Conservation (phyloP, 2,113 vertebrate genomes). For the Rhipidura dahli region DNA sequence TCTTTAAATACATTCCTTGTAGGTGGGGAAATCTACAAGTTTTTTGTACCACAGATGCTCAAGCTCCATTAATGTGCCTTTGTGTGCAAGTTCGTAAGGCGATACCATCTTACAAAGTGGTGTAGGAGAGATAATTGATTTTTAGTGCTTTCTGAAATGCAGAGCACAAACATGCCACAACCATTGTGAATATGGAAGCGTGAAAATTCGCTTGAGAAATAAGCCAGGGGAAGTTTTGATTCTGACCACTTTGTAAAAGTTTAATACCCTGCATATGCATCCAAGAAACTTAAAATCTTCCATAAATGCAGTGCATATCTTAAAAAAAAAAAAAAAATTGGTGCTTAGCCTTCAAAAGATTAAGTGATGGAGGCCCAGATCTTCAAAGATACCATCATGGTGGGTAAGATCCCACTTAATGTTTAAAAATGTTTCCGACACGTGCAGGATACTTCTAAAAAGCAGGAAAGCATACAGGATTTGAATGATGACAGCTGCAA, state of each 20-base stretch:
- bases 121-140: neutral
- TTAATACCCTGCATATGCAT: neutral
- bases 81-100: neutral
- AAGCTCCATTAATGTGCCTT: neutral
- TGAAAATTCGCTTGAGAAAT: neutral
- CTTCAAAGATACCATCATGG: neutral
- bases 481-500: neutral
- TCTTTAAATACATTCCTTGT: slow-evolving; percentile 26
- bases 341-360: neutral
- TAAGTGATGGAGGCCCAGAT: neutral
- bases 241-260: neutral
- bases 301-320: neutral
- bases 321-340: neutral
- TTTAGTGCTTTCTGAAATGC: neutral
- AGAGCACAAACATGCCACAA: neutral
- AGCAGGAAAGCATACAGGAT: neutral
- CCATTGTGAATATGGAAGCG: neutral
- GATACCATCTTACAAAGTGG: neutral
- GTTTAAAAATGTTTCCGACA: neutral
- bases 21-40: neutral
- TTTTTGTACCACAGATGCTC: neutral
- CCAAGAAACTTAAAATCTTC: neutral
- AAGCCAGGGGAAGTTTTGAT: neutral
- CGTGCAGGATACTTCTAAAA: neutral
- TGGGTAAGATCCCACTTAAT: neutral